Percentiles rank a stretch among this genome's conserved stretches.
phyloP scores from a whole-genome alignment of 2,888 invertebrate genomes.

The Drosophila pegasa region DNA sequence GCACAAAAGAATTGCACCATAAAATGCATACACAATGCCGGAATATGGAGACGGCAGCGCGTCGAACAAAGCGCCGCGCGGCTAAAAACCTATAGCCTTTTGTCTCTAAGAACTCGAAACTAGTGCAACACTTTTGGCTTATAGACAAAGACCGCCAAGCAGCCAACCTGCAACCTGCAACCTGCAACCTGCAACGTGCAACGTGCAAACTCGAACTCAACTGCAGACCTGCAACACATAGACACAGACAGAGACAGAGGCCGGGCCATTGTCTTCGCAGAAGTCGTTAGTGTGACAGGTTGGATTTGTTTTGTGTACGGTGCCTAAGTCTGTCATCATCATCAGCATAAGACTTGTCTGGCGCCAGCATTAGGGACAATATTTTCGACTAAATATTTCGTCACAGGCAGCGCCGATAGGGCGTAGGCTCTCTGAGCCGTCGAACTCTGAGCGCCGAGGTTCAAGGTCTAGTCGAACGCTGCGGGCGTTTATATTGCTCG shows the following conservation, averaged over 20 bases:
- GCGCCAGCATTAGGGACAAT: constrained; percentile 84
- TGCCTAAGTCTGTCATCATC: constrained; percentile 82
- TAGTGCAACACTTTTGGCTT: constrained; percentile 82
- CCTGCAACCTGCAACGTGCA: constrained; percentile 24
- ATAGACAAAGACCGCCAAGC: constrained; percentile 61
- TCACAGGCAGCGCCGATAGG: constrained; percentile 63
- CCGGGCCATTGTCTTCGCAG: constrained; percentile 79
- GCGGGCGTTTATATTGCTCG: constrained; percentile 78
- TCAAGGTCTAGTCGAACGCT: constrained; percentile 60
- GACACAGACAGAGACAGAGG: constrained; percentile 23
- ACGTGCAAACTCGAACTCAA: constrained; percentile 21
- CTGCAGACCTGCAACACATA: constrained; percentile 3
- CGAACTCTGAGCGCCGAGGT: constrained; percentile 29
- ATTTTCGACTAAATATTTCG: constrained; percentile 82
- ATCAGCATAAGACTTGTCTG: constrained; percentile 83
- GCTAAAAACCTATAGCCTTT: constrained; percentile 56
- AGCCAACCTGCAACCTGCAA: constrained; percentile 25
- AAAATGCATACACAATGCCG: constrained; percentile 52
- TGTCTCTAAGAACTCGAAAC: constrained; percentile 69
- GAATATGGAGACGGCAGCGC: constrained; percentile 36
- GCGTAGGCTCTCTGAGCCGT: constrained; percentile 8
- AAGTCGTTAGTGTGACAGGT: constrained; percentile 84
- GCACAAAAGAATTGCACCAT: constrained; percentile 80
- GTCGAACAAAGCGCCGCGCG: constrained; percentile 67
- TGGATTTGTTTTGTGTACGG: constrained; percentile 81